Base-by-base conservation (phyloP, 1,140 invertebrate species). In the Drosophila micromelanica region DNA sequence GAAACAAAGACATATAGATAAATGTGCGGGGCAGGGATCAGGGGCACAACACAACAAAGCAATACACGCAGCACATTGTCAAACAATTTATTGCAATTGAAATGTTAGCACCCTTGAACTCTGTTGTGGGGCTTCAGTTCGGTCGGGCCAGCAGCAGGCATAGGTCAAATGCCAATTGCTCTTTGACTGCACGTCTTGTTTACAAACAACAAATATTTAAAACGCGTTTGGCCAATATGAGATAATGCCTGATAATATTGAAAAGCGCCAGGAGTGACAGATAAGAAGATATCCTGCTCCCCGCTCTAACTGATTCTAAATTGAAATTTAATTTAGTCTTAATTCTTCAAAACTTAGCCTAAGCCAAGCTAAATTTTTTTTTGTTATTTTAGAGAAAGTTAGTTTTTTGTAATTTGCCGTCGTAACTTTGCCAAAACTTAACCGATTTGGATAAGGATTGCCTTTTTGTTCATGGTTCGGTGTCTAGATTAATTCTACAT, bases 21-120 rank as follows among this genome's bases (percentile, higher is more conserved):
- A 9, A 11, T 38, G 17, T 11, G 42, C 2, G 42, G 15, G 8
- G 4, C 13, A 12, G 32, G 5, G 12, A 11, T 4, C 2, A 0
- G 6, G 23, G n/a, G 23, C 27, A 55, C 27, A 23, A 42, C 23
- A n/a, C 30, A 30, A 27, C 6, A 54, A 20, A 54, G n/a, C 35
- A 2, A 54, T 6, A 17, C 11, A 54, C 51, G 37, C 5, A 32
- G n/a, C 46, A 46, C 27, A 59, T 17, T 59, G 42, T 45, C 27
- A 59, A 8, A 46, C 15, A 60, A 60, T 60, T 45, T 46, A 60
- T 60, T 45, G 57, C 57, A 20, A 46, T 60, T 60, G 57, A 60
- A 46, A 60, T 46, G 15, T 32, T 15, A 57, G 40, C 55, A 23
- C 57, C 42, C 12, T 23, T 60, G 57, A 60, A 45, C 42, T 48